Percentiles rank a stretch among this genome's conserved stretches.
These are phyloP conservation scores for Epinotia demarniana DNA, from an alignment of 2,888 invertebrate genomes.

Conservation along the genomic window DNA sequence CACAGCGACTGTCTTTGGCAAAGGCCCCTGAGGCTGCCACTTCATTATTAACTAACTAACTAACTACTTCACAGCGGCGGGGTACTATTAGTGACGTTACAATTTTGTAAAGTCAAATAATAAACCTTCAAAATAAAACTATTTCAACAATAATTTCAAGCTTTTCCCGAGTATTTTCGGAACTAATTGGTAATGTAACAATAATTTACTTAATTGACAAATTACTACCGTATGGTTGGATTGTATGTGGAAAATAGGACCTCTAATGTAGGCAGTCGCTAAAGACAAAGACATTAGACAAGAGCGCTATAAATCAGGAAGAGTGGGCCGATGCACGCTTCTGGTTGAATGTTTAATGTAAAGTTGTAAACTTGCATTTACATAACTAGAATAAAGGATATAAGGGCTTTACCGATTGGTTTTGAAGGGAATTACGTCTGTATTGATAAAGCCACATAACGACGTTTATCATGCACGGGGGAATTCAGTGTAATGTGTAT, in stretches of 20 bases:
- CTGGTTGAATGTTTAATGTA: constrained; percentile 23
- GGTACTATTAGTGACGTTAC: no score
- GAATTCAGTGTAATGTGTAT: no score
- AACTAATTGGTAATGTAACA: no score
- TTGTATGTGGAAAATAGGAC: background rate
- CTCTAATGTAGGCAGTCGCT: constrained; percentile 6
- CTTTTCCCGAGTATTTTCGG: no score
- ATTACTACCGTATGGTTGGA: background rate
- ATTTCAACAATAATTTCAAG: no score
- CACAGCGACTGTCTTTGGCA: no score
- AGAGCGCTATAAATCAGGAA: constrained; percentile 19
- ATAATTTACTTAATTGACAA: no score
- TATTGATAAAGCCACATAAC: background rate
- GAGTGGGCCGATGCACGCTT: constrained; percentile 30
- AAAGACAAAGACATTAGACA: constrained; percentile 5
- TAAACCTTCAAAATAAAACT: no score
- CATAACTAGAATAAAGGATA: constrained; percentile 1
- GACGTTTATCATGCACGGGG: background rate
- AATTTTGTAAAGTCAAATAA: no score
- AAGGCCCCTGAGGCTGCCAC: no score
- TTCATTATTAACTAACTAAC: no score
- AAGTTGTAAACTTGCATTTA: constrained; percentile 11
- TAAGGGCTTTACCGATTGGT: background rate
- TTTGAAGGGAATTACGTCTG: background rate
- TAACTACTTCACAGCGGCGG: no score